Evolutionary conservation across 2,113 vertebrate species (phyloP), one percentile per base, ranked within the genome.

Genomic region (Sus scrofa): DNA sequence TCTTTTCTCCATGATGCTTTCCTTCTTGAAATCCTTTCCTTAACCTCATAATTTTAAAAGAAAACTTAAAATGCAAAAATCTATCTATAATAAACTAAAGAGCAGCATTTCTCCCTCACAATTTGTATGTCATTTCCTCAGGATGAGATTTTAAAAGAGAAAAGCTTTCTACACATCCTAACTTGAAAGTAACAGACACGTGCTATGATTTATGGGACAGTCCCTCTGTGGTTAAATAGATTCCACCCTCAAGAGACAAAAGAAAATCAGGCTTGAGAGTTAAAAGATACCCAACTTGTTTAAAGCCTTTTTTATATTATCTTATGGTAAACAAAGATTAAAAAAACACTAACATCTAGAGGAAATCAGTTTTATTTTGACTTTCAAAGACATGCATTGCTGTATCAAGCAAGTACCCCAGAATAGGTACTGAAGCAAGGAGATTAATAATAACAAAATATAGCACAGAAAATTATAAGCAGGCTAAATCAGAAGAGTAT

Each of bases 31-130:
- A 91, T 91, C 34, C 37, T 95, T 96, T 71, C 52, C 32, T 95
- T 88, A 91, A 85, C 50, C 73, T 77, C 77, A 24, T 73, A 92
- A 93, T 95, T 94, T 74, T 70, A 37, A 89, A 60, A 91, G 37
- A 97, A 95, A 93, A 93, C 71, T 84, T 93, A 77, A 96, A 96
- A 96, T 90, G 75, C 75, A 94, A 89, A 89, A 94, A 86, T 88
- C 11, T 81, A 50, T 7, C 22, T 84, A 96, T 1, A 91, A 86
- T 82, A 94, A 96, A 96, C 65, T 63, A 86, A 86, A 81, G 7
- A 95, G 81, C 37, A 92, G 83, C 14, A 74, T 86, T 95, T 94
- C 63, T 39, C 3, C 52, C 70, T 89, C 18, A 56, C 73, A 83
- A 96, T 96, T 88, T 86, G 10, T 88, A 95, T 78, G 60, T 67